A percentile compares a stretch with the other conserved stretches of the same genome.
Conservation (phyloP, 37 sponge, comb jelly and placozoan genomes). For the Theonella swinhoei region DNA sequence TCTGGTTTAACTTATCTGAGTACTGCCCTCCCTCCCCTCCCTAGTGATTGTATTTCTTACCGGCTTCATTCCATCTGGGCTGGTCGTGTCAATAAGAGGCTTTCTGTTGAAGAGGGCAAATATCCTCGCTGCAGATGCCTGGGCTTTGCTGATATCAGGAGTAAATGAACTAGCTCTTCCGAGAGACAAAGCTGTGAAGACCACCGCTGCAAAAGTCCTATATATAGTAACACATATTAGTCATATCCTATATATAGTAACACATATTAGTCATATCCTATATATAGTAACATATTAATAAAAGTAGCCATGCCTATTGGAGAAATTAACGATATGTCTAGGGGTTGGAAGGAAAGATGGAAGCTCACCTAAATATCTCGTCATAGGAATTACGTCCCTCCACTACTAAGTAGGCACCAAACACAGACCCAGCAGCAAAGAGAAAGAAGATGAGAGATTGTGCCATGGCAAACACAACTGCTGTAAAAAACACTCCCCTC, state of each 20-base stretch:
- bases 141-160: conserved; percentile 80
- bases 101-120: conserved; percentile 52
- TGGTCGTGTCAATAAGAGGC: conserved; percentile 69
- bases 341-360: no score
- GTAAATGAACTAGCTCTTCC: conserved; percentile 87
- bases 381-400: conserved; percentile 33
- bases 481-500: conserved; percentile 44
- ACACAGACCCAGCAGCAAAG: conserved; percentile 73
- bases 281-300: no score
- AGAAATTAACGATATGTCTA: no score
- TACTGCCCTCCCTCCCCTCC: no score
- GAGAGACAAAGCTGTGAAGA: conserved; percentile 87
- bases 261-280: no score
- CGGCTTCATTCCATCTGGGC: conserved; percentile 44
- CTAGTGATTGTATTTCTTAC: no score
- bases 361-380: conserved; percentile 67
- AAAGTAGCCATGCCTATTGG: no score
- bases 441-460: conserved; percentile 76
- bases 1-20: no score
- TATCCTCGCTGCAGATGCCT: conserved; percentile 73
- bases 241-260: no score
- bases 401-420: conserved; percentile 78
- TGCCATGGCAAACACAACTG: conserved; percentile 59
- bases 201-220: conserved; percentile 92
- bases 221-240: neutral